A percentile compares a stretch with the other conserved stretches of the same genome.
Evolutionary conservation across 1,140 invertebrate genomes (phyloP).

Genomic region (Trissolcus basalis): DNA sequence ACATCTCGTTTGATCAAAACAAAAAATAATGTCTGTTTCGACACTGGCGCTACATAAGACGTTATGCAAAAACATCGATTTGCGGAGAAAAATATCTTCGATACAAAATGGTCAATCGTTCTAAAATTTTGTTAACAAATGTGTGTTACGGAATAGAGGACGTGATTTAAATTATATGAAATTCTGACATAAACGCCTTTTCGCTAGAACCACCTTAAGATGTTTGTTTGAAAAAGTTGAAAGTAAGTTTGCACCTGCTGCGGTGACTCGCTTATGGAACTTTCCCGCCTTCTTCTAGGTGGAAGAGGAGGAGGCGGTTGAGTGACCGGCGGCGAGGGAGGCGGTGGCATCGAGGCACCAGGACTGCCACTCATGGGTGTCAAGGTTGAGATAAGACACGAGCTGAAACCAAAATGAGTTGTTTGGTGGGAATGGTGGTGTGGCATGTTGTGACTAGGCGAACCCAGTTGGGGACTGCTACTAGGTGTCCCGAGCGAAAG

Average conservation of each 20-base stretch:
- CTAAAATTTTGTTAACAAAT: no score
- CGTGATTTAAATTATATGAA: no score
- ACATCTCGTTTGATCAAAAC: no score
- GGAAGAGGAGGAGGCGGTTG: slow-evolving; percentile 79
- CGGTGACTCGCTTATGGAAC: slow-evolving; percentile 78
- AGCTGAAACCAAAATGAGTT: slow-evolving; percentile 74
- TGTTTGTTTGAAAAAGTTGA: no score
- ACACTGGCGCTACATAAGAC: no score
- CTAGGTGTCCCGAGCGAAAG: slow-evolving; percentile 70
- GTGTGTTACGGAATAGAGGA: no score
- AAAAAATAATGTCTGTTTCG: no score
- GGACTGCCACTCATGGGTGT: slow-evolving; percentile 73
- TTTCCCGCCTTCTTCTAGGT: slow-evolving; percentile 79
- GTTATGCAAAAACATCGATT: no score
- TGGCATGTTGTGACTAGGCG: slow-evolving; percentile 65
- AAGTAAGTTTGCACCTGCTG: slow-evolving; percentile 77
- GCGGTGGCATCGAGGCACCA: slow-evolving; percentile 71
- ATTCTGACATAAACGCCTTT: no score
- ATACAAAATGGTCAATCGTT: no score
- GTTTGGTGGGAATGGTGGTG: slow-evolving; percentile 70
- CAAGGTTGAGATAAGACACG: slow-evolving; percentile 66
- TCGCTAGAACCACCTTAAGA: no score
- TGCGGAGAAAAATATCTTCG: no score
- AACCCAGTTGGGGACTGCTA: slow-evolving; percentile 72
- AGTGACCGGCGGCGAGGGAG: slow-evolving; percentile 54